Base-by-base conservation (phyloP, 2,797 vertebrate genomes). In the Selene dorsalis region DNA sequence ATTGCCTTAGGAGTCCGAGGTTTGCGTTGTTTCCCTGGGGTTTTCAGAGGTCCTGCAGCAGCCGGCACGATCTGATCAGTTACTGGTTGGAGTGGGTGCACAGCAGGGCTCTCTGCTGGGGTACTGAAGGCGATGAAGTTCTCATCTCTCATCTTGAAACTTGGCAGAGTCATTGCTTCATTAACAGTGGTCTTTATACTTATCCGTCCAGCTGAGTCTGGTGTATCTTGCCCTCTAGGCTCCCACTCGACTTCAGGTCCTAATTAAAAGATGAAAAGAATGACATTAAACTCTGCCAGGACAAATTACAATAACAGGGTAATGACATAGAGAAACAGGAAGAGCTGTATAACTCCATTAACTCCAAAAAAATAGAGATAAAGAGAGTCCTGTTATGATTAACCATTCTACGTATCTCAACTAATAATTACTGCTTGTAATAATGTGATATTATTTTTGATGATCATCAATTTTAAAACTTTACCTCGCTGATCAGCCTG, bases 161-260 rank as follows among this genome's bases (percentile, higher is more conserved):
- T 90, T 0, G 75, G 88, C 22, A 89, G 82, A 52, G 90, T 80
- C 89, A 81, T 39, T 3, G 81, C 18, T n/a, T 89, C 87, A 48
- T 85, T 52, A 39, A 79, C 52, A 28, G 78, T 47, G 16, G 77
- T 79, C 75, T 87, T 90, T 10, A 80, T 80, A 60, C 72, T 52
- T 32, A 79, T 28, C 32, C 71, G 78, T 77, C 86, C 88, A 68
- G 85, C 79, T 4, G 90, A 90, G 86, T 94, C 95, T 3, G 95
- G 89, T 63, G 94, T 90, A 66, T 96, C 95, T 43, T 91, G 94
- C n/a, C 94, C 86, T 72, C 91, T 94, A 64, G 88, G 83, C 50
- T 82, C 80, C 79, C 91, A 93, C 63, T 92, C 94, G n/a, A 90
- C 92, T 70, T 94, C 77, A 66, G 88, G 55, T 67, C 53, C 91